Evolutionary conservation across 2,113 vertebrate species (phyloP).

Genomic region (Poicephalus meyeri): DNA sequence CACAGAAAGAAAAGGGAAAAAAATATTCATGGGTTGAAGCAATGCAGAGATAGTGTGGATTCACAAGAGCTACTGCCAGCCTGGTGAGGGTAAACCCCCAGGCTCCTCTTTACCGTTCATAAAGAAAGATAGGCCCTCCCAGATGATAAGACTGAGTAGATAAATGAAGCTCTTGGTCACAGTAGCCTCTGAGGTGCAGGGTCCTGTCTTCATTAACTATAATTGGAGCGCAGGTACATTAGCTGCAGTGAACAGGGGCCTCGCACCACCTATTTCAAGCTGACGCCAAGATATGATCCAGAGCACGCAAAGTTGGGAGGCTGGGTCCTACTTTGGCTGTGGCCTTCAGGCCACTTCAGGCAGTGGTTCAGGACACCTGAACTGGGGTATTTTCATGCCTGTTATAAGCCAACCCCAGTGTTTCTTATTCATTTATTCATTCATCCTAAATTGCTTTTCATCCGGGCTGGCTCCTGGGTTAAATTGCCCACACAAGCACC

Average conservation of each 20-base stretch:
- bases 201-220: neutral
- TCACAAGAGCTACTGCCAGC: neutral
- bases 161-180: neutral
- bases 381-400: neutral
- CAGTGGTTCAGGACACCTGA: neutral
- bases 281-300: neutral
- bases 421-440: neutral
- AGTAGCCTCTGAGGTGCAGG: neutral
- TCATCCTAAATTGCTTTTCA: neutral
- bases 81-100: neutral
- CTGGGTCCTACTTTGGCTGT: accelerated
- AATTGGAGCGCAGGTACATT: neutral
- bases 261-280: neutral
- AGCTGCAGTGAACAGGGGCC: neutral
- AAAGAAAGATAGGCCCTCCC: neutral
- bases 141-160: neutral
- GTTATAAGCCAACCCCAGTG: neutral
- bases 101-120: neutral
- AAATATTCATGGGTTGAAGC: neutral
- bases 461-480: neutral
- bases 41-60: neutral
- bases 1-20: neutral
- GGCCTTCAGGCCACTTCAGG: neutral
- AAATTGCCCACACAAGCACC: neutral
- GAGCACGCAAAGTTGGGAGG: neutral